These are phyloP conservation scores for Drosophila miranda DNA, from an alignment of 1,140 invertebrate species.

Conservation along the genomic window DNA sequence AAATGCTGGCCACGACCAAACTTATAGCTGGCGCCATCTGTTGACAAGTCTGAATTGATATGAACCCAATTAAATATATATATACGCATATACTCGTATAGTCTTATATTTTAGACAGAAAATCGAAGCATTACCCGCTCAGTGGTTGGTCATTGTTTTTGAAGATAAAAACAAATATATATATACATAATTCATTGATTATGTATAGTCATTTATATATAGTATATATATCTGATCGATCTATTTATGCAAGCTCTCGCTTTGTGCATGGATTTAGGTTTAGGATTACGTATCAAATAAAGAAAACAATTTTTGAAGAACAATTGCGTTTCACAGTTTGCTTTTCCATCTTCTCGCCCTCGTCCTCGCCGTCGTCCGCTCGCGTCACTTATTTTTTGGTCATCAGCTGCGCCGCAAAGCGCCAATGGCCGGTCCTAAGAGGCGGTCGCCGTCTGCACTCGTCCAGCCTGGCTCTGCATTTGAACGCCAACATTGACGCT, in stretches of 20 bases:
- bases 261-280: conserved; percentile 32
- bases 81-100: background rate
- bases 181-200: conserved; percentile 25
- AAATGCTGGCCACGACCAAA: conserved; percentile 33
- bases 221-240: conserved; percentile 31
- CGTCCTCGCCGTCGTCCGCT: conserved; percentile 2
- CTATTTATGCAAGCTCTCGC: conserved; percentile 30
- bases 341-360: conserved; percentile 47
- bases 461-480: conserved; percentile 10
- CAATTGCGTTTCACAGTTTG: conserved; percentile 77
- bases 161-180: conserved; percentile 44
- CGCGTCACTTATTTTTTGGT: conserved; percentile 32
- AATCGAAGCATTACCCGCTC: conserved; percentile 40
- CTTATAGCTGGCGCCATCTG: conserved; percentile 21
- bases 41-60: conserved; percentile 23
- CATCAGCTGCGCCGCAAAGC: conserved; percentile 51
- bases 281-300: conserved; percentile 52
- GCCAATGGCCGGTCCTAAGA: conserved; percentile 68
- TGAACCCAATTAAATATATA: conserved; percentile 22
- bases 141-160: conserved; percentile 53
- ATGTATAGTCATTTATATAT: conserved; percentile 40
- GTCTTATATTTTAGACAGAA: conserved; percentile 40
- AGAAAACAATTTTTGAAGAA: conserved; percentile 65
- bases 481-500: conserved; percentile 1
- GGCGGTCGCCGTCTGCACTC: conserved; percentile 47